Conservation (phyloP, 1,140 invertebrate species). For the Oncopeltus fasciatus region DNA sequence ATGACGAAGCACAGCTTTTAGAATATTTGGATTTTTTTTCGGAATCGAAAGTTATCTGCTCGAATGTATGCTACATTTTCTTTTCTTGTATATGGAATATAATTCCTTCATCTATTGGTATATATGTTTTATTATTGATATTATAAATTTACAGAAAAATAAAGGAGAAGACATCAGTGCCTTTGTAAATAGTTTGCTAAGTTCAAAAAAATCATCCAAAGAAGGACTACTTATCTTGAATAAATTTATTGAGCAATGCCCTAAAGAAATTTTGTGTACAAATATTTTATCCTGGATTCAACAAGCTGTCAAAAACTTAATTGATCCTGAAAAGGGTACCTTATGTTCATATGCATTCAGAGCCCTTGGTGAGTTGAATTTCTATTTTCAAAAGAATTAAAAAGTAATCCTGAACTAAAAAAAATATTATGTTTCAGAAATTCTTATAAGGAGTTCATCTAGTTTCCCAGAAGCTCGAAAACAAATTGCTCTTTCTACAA, state of each 20-base stretch:
- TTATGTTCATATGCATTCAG: neutral
- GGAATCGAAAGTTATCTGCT: too few species aligned
- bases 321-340: neutral
- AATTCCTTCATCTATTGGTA: too few species aligned
- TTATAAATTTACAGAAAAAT: neutral
- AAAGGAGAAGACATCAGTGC: neutral
- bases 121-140: too few species aligned
- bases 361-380: neutral
- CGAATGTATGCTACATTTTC: too few species aligned
- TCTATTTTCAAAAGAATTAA: neutral
- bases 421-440: neutral
- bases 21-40: too few species aligned
- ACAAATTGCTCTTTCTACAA: neutral
- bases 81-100: too few species aligned
- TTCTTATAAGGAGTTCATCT: neutral
- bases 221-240: neutral
- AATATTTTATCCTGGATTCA: constrained; percentile 2
- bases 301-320: neutral
- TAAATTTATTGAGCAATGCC: neutral
- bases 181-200: neutral
- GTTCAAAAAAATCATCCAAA: neutral
- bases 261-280: neutral
- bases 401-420: neutral
- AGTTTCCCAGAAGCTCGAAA: neutral
- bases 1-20: too few species aligned